A percentile compares a stretch with the other conserved stretches of the same genome.
phyloP scores from a whole-genome alignment of 1,140 invertebrate species.

The Helicoverpa armigera region DNA sequence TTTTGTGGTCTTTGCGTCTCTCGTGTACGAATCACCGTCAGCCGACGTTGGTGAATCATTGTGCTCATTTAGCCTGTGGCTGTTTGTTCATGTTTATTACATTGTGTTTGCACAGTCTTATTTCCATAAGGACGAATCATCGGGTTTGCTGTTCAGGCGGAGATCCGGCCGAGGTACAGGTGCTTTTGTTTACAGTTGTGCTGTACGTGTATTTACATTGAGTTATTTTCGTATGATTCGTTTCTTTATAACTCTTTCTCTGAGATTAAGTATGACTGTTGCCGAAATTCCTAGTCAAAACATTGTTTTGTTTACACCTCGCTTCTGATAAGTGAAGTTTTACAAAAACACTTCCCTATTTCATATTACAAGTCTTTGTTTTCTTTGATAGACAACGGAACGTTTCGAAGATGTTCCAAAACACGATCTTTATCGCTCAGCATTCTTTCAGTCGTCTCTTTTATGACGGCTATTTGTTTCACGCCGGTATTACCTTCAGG shows the following conservation, averaged over 20 bases:
- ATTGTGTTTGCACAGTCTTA: slow-evolving; percentile 53
- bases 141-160: slow-evolving; percentile 40
- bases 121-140: slow-evolving; percentile 54
- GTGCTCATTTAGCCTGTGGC: slow-evolving; percentile 58
- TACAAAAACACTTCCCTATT: slow-evolving; percentile 22
- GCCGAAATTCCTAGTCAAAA: neutral
- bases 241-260: slow-evolving; percentile 22
- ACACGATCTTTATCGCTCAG: slow-evolving; percentile 33
- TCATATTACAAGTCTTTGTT: slow-evolving; percentile 14
- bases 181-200: slow-evolving; percentile 13
- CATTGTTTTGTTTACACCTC: slow-evolving; percentile 18
- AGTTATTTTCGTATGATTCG: slow-evolving; percentile 26
- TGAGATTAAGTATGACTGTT: slow-evolving; percentile 13
- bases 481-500: slow-evolving; percentile 15
- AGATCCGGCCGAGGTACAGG: slow-evolving; percentile 14
- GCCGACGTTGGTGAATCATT: slow-evolving; percentile 59
- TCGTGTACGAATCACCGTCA: slow-evolving; percentile 37
- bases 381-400: slow-evolving; percentile 8
- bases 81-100: slow-evolving; percentile 62
- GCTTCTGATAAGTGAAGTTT: neutral
- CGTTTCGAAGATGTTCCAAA: slow-evolving; percentile 3
- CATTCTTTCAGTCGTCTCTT: slow-evolving; percentile 37
- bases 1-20: slow-evolving; percentile 27
- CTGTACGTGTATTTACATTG: slow-evolving; percentile 27
- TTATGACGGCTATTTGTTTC: slow-evolving; percentile 41